Evolutionary conservation across 2,113 vertebrate genomes (phyloP), one percentile per base, ranked within the genome.

Genomic region (Psammodynastes pulverulentus): DNA sequence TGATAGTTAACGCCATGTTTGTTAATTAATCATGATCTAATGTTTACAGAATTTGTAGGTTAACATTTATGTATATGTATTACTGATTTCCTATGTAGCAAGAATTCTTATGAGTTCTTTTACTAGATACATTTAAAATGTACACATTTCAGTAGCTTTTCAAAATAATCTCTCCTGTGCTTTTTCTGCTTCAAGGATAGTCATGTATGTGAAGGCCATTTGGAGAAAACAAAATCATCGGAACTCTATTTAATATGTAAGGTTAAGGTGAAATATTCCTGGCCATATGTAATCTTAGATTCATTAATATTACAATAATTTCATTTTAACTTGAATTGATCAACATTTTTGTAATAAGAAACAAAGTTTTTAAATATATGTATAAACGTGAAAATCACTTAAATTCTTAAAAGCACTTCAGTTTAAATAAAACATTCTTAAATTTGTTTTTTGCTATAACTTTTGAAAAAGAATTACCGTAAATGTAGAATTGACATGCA

Each of bases 401-500:
- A 72, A 88, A 86, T 52, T 51, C 43, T 92, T 7, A 45, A 85
- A 84, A 89, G 13, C 43, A 3, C 7, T 93, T 93, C 34, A 90
- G 84, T 86, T 94, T 91, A 84, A 26, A 87, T 90, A 12, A 94
- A 88, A 58, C 91, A 88, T 46, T 86, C 2, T 92, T 92, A 94
- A 93, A 92, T 12, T 34, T 34, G 54, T 84, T 86, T 91, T 89
- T 54, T 23, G 91, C 86, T 39, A 19, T 46, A 26, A 51, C 29
- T 94, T 93, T 46, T 43, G 58, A 39, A 54, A 93, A 96, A 93
- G 19, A 53, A 87, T 39, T 88, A n/a, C n/a, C n/a, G n/a, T n/a
- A 84, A 95, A 93, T 93, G 93, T 96, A 93, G 54, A 56, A 95
- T 67, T 92, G 91, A 96, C 90, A 92, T 93, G 93, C 90, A 95